Evolutionary conservation across 2,888 invertebrate genomes (phyloP).

Genomic region (Anticlea derivata): DNA sequence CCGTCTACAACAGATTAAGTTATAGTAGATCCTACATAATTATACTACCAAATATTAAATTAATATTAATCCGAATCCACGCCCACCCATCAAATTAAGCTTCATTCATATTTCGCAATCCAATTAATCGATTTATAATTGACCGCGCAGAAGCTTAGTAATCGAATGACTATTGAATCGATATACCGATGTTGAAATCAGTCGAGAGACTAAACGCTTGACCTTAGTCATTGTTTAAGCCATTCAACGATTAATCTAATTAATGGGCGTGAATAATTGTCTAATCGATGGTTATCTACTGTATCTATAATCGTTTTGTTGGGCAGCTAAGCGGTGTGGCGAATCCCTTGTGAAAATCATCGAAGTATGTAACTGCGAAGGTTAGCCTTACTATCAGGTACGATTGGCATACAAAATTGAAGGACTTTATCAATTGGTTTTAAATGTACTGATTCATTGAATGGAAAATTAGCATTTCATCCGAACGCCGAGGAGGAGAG

Average conservation of each 20-base stretch:
- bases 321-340: not conserved
- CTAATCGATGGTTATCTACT: slow-evolving; percentile 1
- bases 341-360: slow-evolving; percentile 10
- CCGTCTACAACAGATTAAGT: not conserved
- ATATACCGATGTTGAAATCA: slow-evolving; percentile 25
- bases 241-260: slow-evolving; percentile 17
- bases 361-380: slow-evolving; percentile 1
- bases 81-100: not conserved
- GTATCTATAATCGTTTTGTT: not conserved
- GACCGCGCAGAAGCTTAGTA: slow-evolving; percentile 6
- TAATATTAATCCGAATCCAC: not conserved
- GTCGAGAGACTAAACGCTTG: slow-evolving; percentile 20
- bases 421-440: no score
- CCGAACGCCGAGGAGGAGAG: no score
- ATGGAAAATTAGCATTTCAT: no score
- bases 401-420: slow-evolving; percentile 7
- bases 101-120: slow-evolving; percentile 13
- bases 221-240: slow-evolving; percentile 24
- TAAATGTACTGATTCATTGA: no score
- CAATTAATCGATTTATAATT: slow-evolving; percentile 14
- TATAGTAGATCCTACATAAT: no score
- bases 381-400: not conserved
- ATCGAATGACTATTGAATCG: slow-evolving; percentile 29
- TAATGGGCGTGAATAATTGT: slow-evolving; percentile 11
- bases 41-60: not conserved